Base-by-base conservation (phyloP, 2,888 invertebrate species). In the Drosophila flavopinicola region DNA sequence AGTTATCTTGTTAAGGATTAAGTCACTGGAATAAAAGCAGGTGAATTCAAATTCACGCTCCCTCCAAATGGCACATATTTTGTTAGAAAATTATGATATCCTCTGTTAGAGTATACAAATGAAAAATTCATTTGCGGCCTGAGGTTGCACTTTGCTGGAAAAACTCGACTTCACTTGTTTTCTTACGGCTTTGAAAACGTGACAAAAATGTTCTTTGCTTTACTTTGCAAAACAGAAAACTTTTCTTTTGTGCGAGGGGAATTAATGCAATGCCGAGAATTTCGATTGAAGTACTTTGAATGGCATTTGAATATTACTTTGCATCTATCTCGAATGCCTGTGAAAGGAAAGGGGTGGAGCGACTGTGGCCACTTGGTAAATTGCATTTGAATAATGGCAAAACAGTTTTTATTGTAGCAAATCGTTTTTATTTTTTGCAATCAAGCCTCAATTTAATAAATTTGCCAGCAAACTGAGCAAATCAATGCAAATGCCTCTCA, bases 351-450 rank as follows among this genome's bases (percentile, higher is more conserved):
- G 24, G 20, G 6, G 13, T 15, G 6, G 27, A 1, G n/a, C 20
- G 29, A 33, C 2, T 23, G n/a, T 3, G 24, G 27, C n/a, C 9
- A 11, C 27, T 38, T 15, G 38, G 24, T 52, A 35, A 52, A 64
- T 64, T 61, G 61, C 52, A 61, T 60, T 38, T 37, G 35, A 39
- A 37, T 42, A 61, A 61, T 61, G 49, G 60, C 49, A 49, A 1
- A 58, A 61, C 27, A 49, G 59, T 61, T 61, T 61, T 39, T 24
- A 49, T 59, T 59, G 42, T 49, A 37, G 51, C 35, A 38, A 51
- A 38, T 44, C 30, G 24, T 37, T 51, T 63, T 39, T 49, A 32
- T 32, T 24, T 32, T 24, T 44, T 51, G 38, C 63, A 64, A 61
- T 64, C 61, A 61, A 29, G 33, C 23, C 17, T 20, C 23, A 52